These are phyloP conservation scores for Anthoscopus minutus DNA, from an alignment of 2,113 vertebrate genomes.

Conservation along the genomic window DNA sequence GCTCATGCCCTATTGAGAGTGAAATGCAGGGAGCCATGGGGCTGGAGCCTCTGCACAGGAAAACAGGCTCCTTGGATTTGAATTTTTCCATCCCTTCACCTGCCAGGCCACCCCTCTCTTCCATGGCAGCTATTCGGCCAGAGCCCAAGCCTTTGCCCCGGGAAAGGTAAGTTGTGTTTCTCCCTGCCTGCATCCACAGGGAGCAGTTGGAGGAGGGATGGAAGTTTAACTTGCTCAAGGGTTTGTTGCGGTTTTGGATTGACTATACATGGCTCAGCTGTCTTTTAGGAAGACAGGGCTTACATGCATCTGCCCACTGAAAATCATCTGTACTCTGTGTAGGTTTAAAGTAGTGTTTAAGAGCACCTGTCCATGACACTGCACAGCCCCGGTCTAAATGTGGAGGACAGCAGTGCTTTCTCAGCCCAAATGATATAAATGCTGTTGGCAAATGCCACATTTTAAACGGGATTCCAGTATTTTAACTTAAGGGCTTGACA, in stretches of 20 bases:
- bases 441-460: background rate
- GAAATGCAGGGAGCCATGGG: constrained; percentile 93
- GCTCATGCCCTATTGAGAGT: constrained; percentile 94
- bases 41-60: constrained; percentile 94
- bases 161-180: constrained; percentile 81
- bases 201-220: background rate
- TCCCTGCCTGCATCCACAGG: background rate
- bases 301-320: background rate
- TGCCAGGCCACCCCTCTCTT: constrained; percentile 76
- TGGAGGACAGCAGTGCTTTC: background rate
- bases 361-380: background rate
- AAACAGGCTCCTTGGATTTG: constrained; percentile 94
- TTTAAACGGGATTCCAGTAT: background rate
- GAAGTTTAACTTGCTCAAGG: background rate
- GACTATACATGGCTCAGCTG: background rate
- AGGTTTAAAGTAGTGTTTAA: background rate
- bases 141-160: constrained; percentile 90
- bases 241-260: background rate
- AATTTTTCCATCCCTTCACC: constrained; percentile 91
- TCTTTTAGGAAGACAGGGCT: background rate
- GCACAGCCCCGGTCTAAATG: background rate
- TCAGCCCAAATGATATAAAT: background rate
- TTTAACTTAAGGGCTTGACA: background rate
- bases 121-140: constrained; percentile 83
- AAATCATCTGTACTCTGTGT: background rate